phyloP scores from a whole-genome alignment of 2,113 vertebrate species.

The Campylomormyrus numenius region DNA sequence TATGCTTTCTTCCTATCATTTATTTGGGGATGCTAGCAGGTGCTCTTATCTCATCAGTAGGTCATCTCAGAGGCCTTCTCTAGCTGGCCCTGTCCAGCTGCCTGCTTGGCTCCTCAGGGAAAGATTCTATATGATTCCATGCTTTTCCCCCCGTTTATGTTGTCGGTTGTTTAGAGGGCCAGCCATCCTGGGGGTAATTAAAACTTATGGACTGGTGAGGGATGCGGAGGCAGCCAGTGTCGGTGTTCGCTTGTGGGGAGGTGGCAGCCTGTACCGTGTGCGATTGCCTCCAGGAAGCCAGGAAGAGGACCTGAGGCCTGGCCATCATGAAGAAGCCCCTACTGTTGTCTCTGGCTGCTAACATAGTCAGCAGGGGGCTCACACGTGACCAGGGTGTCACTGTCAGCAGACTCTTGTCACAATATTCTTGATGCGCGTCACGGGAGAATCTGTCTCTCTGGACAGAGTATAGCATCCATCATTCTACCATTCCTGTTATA shows the following conservation, averaged over 20 bases:
- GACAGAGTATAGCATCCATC: neutral
- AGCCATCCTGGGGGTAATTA: conserved; percentile 15
- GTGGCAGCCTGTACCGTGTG: too few species aligned
- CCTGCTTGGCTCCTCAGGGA: neutral
- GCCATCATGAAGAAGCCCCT: neutral
- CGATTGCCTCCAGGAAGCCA: too few species aligned
- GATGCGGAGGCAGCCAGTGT: neutral
- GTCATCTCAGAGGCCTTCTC: neutral
- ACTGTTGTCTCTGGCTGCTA: neutral
- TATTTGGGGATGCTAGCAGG: neutral
- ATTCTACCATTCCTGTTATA: neutral
- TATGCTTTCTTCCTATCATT: neutral
- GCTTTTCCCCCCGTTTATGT: neutral
- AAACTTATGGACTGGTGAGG: conserved; percentile 17
- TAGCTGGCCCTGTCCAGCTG: neutral
- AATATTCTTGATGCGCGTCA: neutral
- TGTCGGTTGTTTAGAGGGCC: neutral
- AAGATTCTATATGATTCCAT: neutral
- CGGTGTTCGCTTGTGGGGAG: neutral
- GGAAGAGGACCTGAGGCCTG: neutral
- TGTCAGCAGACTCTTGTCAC: neutral
- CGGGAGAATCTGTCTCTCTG: neutral
- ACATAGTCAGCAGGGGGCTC: neutral
- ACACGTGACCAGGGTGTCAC: neutral
- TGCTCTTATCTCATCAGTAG: neutral